Percentiles rank a stretch among this genome's conserved stretches.
These are phyloP conservation scores for Bombus polaris DNA, from an alignment of 1,140 invertebrate genomes.

Conservation along the genomic window DNA sequence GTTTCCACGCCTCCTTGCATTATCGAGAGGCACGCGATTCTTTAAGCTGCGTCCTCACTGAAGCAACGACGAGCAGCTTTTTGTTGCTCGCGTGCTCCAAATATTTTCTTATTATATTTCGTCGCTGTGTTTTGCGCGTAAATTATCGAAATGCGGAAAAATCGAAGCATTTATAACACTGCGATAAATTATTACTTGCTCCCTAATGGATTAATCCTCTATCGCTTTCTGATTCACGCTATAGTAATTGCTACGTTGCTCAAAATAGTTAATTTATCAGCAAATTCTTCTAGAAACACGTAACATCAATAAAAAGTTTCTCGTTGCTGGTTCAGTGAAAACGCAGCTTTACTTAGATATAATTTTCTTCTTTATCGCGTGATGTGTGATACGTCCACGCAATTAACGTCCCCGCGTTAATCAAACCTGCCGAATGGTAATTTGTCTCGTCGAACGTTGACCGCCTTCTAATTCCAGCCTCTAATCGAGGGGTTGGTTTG, in stretches of 20 bases:
- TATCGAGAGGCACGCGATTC: constrained; percentile 65
- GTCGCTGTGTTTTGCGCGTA: too few species aligned
- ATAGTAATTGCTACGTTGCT: too few species aligned
- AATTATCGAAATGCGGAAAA: too few species aligned
- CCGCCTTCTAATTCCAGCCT: neutral
- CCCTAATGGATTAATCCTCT: too few species aligned
- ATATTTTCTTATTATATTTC: too few species aligned
- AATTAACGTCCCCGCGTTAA: constrained; percentile 42
- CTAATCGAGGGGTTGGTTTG: neutral
- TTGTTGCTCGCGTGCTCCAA: too few species aligned
- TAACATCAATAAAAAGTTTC: neutral
- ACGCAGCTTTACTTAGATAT: neutral
- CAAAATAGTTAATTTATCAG: too few species aligned
- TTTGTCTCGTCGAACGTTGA: neutral
- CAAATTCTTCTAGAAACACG: neutral
- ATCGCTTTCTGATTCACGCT: too few species aligned
- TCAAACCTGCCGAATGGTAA: neutral
- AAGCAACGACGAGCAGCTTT: neutral
- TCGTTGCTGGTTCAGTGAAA: neutral
- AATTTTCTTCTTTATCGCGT: constrained; percentile 58
- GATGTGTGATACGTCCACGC: constrained; percentile 42
- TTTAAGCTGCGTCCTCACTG: neutral
- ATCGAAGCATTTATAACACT: too few species aligned
- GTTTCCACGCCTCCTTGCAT: constrained; percentile 59
- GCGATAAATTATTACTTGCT: too few species aligned